A percentile compares a stretch with the other conserved stretches of the same genome.
These are phyloP conservation scores for Dorcus hopei DNA, from an alignment of 2,888 invertebrate species.

Conservation along the genomic window DNA sequence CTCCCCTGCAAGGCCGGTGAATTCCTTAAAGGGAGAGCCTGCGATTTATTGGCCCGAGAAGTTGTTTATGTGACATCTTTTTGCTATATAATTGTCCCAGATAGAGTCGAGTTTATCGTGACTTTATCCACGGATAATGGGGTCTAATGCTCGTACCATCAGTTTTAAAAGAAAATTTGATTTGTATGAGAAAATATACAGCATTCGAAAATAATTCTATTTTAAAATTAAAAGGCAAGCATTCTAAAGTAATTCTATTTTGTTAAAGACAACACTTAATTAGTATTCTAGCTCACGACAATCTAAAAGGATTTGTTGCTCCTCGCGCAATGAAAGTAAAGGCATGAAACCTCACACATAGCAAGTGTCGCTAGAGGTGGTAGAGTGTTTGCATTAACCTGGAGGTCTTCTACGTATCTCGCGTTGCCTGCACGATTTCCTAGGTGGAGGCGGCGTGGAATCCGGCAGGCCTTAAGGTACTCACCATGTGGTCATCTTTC, in stretches of 20 bases:
- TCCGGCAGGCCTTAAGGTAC: conserved; percentile 28
- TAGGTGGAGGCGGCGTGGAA: conserved; percentile 27
- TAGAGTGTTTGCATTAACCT: background rate
- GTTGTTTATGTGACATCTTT: background rate
- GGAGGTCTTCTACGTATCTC: background rate
- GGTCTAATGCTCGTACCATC: too few species aligned
- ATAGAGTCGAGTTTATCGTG: too few species aligned
- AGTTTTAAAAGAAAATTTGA: too few species aligned
- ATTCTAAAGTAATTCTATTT: too few species aligned
- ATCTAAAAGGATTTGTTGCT: too few species aligned
- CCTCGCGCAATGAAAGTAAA: background rate
- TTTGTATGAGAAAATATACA: too few species aligned
- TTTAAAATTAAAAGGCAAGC: too few species aligned
- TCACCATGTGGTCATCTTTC: conserved; percentile 14
- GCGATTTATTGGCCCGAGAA: conserved; percentile 8
- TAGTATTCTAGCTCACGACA: too few species aligned
- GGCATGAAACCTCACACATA: background rate
- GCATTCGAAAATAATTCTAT: too few species aligned
- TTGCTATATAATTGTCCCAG: background rate
- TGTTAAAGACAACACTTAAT: too few species aligned
- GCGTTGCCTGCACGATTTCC: conserved; percentile 20
- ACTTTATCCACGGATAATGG: too few species aligned
- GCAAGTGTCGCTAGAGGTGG: background rate
- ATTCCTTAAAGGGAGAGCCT: conserved; percentile 6
- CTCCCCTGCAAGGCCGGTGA: conserved; percentile 2